Conservation (phyloP, 2,797 vertebrate species). For the Mus spretus region DNA sequence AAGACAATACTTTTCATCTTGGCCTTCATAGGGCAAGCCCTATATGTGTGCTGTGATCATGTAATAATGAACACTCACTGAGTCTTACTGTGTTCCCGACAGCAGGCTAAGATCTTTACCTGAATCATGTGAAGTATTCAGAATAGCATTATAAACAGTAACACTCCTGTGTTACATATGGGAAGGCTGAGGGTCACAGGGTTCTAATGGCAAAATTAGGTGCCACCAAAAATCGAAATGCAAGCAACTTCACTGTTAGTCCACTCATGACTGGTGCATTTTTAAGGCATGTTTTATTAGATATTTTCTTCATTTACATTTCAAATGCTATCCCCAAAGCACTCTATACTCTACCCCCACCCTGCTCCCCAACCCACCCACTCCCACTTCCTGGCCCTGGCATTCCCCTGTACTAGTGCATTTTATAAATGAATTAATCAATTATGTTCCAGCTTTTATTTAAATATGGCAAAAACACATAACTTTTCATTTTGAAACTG, state of each 20-base stretch:
- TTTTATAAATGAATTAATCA: neutral
- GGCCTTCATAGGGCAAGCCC: neutral
- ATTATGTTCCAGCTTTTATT: neutral
- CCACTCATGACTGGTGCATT: neutral
- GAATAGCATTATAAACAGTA: neutral
- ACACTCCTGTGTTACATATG: neutral
- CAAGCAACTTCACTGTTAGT: neutral
- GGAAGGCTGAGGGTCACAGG: neutral
- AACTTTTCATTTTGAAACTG: constrained; percentile 49
- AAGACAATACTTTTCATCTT: neutral
- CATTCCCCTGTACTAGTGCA: neutral
- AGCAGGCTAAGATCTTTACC: neutral
- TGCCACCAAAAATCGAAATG: neutral
- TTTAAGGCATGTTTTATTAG: no score
- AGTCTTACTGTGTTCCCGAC: neutral
- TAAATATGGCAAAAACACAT: constrained; percentile 1
- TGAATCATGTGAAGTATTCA: constrained; percentile 2
- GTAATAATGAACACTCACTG: neutral
- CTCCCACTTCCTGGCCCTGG: no score
- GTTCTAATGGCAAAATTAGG: neutral
- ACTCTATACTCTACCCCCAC: no score
- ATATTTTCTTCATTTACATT: no score
- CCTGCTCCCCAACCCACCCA: no score
- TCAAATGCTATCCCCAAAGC: no score
- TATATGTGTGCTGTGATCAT: neutral